Evolutionary conservation across 2,888 invertebrate species (phyloP), one percentile per base, ranked within the genome.

Genomic region (Pristionchus exspectatus): DNA sequence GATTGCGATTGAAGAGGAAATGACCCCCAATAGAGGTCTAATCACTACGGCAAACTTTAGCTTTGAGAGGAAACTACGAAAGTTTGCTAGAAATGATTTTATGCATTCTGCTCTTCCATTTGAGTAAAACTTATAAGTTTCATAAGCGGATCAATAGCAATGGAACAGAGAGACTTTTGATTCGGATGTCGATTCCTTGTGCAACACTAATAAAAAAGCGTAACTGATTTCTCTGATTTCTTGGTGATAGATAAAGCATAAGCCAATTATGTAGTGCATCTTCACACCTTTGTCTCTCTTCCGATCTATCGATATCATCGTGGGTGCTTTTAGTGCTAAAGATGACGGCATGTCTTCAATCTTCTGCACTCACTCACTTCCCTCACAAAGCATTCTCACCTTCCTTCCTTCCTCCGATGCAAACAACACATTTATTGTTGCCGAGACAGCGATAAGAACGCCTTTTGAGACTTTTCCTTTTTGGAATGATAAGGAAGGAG

Each of bases 391-490:
- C 74, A 50, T 50, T 50, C 44, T 50, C 44, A 50, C 44, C 38
- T 44, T 54, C 54, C n/a, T 81, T 21, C 81, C 81, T 81, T 54
- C 30, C 27, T 83, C 27, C 56, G n/a, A 21, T 33, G 74, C 74
- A 74, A 74, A 74, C 74, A 74, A 74, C 74, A 74, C 74, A 74
- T 74, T 74, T 74, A 74, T 74, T 74, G 74, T 74, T 74, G 38
- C 74, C 74, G 33, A 24, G 24, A 63, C 24, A 24, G 24, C 21
- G 74, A 74, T 74, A 74, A 38, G 74, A 74, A 74, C 38, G 38
- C 5, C 74, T 38, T 74, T 72, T 38, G 18, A 38, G 38, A 38
- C 38, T 74, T 5, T 33, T 56, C 21, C 9, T 7, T 24, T 33
- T 38, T 38, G 74, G 38, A 72, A 21, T 74, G 74, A 74, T 74